Conservation (phyloP, 2,888 invertebrate species). For the Yponomeuta malinellus region DNA sequence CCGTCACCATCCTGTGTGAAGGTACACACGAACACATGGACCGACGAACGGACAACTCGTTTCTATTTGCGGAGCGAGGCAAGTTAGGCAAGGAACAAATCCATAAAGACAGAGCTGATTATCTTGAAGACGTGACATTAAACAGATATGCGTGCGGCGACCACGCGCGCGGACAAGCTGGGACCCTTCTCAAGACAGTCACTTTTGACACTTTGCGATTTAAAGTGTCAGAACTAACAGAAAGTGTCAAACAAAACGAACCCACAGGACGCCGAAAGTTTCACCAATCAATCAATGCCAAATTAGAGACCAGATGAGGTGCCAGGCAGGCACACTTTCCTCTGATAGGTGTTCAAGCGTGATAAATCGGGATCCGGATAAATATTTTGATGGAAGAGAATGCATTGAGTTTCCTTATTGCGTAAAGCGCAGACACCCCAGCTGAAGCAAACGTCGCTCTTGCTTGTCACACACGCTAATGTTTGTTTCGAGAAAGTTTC, state of each 20-base stretch:
- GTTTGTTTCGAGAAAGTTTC: neutral
- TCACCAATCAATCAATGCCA: neutral
- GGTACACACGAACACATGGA: constrained; percentile 15
- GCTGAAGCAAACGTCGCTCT: neutral
- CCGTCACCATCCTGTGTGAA: neutral
- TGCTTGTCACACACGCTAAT: constrained; percentile 1
- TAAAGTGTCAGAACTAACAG: neutral
- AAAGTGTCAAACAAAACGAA: neutral
- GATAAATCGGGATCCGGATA: no score
- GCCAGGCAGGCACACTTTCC: neutral
- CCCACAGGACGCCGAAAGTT: neutral
- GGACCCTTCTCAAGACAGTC: neutral
- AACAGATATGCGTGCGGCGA: constrained; percentile 21
- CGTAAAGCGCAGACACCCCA: neutral
- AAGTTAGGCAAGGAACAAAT: constrained; percentile 22
- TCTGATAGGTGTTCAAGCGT: neutral
- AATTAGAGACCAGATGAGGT: neutral
- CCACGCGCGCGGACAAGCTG: constrained; percentile 2
- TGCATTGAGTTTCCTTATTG: neutral
- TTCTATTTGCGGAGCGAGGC: constrained; percentile 28
- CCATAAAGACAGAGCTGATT: constrained; percentile 24
- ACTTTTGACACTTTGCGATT: neutral
- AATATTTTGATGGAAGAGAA: no score
- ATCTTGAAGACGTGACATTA: constrained; percentile 32
- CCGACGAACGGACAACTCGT: constrained; percentile 14